Evolutionary conservation across 2,113 vertebrate species (phyloP).

Genomic region (Actinemys pallida): DNA sequence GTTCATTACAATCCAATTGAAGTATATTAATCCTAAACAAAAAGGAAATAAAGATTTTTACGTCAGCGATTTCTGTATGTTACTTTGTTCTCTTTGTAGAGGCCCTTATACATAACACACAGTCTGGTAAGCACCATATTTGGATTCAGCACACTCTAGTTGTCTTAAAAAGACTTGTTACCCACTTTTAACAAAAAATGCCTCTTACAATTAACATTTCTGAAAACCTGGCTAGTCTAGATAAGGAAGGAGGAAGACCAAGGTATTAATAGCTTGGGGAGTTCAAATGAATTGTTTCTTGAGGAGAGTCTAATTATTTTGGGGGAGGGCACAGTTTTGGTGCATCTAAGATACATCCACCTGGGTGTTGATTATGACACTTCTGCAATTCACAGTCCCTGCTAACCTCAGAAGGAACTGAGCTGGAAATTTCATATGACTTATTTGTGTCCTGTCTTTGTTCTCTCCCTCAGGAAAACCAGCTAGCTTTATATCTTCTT

Average conservation of each 20-base stretch:
- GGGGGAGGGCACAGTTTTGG: background rate
- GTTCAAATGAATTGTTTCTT: background rate
- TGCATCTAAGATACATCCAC: background rate
- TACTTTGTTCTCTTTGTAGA: background rate
- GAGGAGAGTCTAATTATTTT: background rate
- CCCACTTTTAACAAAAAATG: background rate
- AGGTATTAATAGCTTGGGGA: background rate
- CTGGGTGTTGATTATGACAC: background rate
- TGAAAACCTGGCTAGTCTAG: background rate
- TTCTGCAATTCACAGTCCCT: slow-evolving; percentile 10
- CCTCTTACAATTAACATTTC: background rate
- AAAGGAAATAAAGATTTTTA: background rate
- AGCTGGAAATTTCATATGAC: background rate
- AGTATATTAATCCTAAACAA: background rate
- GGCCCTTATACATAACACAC: background rate
- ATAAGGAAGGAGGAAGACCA: background rate
- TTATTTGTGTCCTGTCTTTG: background rate
- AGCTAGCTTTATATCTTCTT: background rate
- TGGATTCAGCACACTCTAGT: background rate
- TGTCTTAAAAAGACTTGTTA: background rate
- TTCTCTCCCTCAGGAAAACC: background rate
- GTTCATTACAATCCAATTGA: background rate
- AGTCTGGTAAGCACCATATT: background rate
- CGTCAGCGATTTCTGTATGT: background rate
- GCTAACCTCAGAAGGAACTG: background rate